phyloP scores from a whole-genome alignment of 2,113 vertebrate genomes.

The Maccullochella peelii region DNA sequence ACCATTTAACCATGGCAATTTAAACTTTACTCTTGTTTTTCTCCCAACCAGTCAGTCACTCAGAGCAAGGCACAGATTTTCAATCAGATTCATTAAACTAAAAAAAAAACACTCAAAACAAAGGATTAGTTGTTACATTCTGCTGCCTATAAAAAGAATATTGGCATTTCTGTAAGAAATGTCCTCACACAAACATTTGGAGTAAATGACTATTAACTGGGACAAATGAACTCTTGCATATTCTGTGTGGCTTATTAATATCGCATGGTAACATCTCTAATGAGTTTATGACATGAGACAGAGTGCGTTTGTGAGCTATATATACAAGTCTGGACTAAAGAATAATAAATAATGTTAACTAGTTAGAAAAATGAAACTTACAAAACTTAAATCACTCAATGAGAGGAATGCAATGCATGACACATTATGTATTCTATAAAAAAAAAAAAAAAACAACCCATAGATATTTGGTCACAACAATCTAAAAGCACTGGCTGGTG shows the following conservation, averaged over 20 bases:
- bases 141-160: conserved; percentile 8
- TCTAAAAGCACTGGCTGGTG: conserved; percentile 38
- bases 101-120: conserved; percentile 7
- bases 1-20: not conserved
- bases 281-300: conserved; percentile 4
- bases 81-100: conserved; percentile 32
- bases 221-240: conserved; percentile 46
- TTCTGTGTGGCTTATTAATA: conserved; percentile 44
- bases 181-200: not conserved
- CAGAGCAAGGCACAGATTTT: conserved; percentile 65
- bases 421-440: not conserved
- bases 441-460: not conserved
- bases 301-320: conserved; percentile 34
- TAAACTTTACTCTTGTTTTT: conserved; percentile 2
- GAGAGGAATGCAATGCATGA: conserved; percentile 51
- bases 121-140: conserved; percentile 37
- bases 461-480: conserved; percentile 66
- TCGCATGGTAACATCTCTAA: conserved; percentile 22
- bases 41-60: conserved; percentile 15
- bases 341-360: conserved; percentile 68
- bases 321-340: conserved; percentile 44
- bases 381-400: conserved; percentile 34
- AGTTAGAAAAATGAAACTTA: conserved; percentile 61
- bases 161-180: conserved; percentile 12
- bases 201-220: not conserved